These are phyloP conservation scores for Pseudococcus jackbeardsleyi DNA, from an alignment of 2,888 invertebrate species.

Conservation along the genomic window DNA sequence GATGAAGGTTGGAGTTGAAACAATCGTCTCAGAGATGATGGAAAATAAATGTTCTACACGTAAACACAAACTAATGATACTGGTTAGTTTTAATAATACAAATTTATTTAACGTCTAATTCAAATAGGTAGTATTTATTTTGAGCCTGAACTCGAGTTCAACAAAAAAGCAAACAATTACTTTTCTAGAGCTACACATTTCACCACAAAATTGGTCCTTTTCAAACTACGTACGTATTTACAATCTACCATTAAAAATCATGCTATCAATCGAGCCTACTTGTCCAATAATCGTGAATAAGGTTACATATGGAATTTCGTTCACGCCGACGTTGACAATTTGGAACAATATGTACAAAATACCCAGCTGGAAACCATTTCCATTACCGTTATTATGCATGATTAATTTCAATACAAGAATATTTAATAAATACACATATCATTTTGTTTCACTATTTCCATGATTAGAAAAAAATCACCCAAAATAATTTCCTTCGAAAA, in stretches of 20 bases:
- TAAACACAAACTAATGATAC: too few relatives aligned
- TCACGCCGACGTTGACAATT: conserved; percentile 71
- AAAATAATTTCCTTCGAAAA: background rate
- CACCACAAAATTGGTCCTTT: too few relatives aligned
- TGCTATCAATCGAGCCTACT: conserved; percentile 68
- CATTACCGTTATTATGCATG: conserved; percentile 52
- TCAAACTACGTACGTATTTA: background rate
- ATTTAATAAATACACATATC: conserved; percentile 15
- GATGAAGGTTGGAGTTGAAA: too few relatives aligned
- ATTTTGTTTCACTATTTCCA: conserved; percentile 30
- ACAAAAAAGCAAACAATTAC: too few relatives aligned
- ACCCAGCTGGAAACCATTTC: conserved; percentile 68
- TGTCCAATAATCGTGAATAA: conserved; percentile 71
- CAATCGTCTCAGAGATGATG: too few relatives aligned
- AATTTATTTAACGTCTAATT: too few relatives aligned
- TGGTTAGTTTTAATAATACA: too few relatives aligned
- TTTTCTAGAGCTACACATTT: too few relatives aligned
- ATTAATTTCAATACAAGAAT: conserved; percentile 49
- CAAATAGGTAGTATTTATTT: too few relatives aligned
- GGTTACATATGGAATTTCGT: conserved; percentile 74
- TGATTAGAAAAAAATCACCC: conserved; percentile 21
- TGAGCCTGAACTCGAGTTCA: too few relatives aligned
- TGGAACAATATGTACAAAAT: conserved; percentile 69
- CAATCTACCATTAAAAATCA: background rate
- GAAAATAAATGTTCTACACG: too few relatives aligned